These are phyloP conservation scores for Erythrolamprus reginae DNA, from an alignment of 2,113 vertebrate genomes.

Conservation along the genomic window DNA sequence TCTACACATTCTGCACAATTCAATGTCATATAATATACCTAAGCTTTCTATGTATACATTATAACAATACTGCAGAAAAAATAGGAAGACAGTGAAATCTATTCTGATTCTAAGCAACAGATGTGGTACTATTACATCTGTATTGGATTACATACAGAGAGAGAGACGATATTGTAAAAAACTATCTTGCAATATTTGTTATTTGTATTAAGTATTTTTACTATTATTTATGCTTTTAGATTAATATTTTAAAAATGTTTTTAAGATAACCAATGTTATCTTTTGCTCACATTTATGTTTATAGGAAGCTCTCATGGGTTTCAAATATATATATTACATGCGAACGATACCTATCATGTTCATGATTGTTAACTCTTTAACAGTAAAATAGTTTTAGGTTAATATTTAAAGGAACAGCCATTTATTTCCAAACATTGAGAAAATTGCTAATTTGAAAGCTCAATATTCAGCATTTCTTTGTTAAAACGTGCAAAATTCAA, in stretches of 20 bases:
- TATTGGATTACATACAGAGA: not conserved
- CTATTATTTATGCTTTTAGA: not conserved
- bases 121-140: constrained; percentile 18
- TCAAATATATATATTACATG: constrained; percentile 14
- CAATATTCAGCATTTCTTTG: constrained; percentile 38
- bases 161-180: constrained; percentile 12
- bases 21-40: not conserved
- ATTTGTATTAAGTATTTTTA: not conserved
- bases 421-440: constrained; percentile 24
- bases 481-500: constrained; percentile 27
- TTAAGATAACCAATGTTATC: constrained; percentile 14
- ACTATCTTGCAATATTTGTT: not conserved
- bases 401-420: constrained; percentile 45
- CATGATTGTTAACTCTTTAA: constrained; percentile 29
- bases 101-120: constrained; percentile 29
- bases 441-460: constrained; percentile 41
- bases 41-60: constrained; percentile 3
- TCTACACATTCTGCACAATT: constrained; percentile 8
- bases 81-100: not conserved
- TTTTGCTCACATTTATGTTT: constrained; percentile 40
- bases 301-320: constrained; percentile 47
- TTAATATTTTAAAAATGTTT: constrained; percentile 34
- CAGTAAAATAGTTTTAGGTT: constrained; percentile 31
- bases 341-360: not conserved
- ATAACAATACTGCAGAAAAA: constrained; percentile 29